Evolutionary conservation across 2,113 vertebrate genomes (phyloP).

Genomic region (Xiphorhynchus elegans): DNA sequence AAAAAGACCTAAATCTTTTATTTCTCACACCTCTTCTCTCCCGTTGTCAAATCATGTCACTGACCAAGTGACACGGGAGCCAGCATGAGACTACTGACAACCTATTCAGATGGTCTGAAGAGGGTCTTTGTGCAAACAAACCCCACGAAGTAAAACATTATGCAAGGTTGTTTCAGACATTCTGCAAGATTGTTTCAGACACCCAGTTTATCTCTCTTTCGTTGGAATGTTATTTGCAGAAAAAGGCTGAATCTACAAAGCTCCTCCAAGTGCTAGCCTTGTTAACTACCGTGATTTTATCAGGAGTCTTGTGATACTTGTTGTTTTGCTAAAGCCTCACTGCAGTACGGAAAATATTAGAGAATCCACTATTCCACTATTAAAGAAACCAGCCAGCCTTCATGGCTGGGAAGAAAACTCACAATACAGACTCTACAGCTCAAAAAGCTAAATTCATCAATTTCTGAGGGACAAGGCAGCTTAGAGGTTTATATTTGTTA

Average conservation of each 20-base stretch:
- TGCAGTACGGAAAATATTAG: neutral
- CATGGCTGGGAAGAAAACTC: neutral
- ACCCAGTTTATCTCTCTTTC: neutral
- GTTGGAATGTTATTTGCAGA: neutral
- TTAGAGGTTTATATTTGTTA: neutral
- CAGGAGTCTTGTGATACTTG: neutral
- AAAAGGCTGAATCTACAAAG: slow-evolving; percentile 45
- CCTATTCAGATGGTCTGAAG: neutral
- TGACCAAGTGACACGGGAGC: neutral
- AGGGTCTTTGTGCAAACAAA: neutral
- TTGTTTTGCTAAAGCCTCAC: neutral
- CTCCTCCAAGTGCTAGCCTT: neutral
- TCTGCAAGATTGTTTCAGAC: neutral
- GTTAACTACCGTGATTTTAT: slow-evolving; percentile 16
- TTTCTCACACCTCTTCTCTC: neutral
- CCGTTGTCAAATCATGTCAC: neutral
- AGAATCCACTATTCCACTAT: neutral
- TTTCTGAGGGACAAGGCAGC: neutral
- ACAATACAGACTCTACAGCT: neutral
- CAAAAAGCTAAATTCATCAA: neutral
- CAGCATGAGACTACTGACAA: neutral
- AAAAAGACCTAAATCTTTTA: neutral
- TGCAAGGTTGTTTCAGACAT: neutral
- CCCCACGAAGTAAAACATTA: neutral
- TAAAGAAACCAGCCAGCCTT: neutral